Percentiles rank a stretch among this genome's conserved stretches.
Evolutionary conservation across 1,140 invertebrate species (phyloP).

Genomic region (Whitmania pigra): DNA sequence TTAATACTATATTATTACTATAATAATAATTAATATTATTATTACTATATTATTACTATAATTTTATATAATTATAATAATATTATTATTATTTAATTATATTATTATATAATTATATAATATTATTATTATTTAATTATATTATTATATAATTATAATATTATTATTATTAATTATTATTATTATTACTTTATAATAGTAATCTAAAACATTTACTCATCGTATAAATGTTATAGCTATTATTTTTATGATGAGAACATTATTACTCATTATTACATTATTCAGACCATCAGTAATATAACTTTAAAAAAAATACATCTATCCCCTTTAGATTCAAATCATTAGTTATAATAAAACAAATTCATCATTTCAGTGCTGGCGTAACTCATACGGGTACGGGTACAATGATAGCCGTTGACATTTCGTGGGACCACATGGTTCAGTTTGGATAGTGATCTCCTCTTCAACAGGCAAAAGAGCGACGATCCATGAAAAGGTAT

Average conservation of each 20-base stretch:
- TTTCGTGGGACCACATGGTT: constrained; percentile 78
- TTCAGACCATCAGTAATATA: background rate
- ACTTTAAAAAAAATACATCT: background rate
- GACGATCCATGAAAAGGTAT: too few relatives aligned
- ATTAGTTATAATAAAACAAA: background rate
- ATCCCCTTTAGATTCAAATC: background rate
- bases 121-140: too few relatives aligned
- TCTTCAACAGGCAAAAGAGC: too few relatives aligned
- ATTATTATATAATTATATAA: too few relatives aligned
- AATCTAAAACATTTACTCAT: background rate
- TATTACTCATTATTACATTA: background rate
- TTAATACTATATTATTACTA: too few relatives aligned
- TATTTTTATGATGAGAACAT: background rate
- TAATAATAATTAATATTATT: too few relatives aligned
- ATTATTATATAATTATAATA: too few relatives aligned
- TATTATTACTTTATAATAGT: background rate
- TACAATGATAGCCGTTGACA: constrained; percentile 83
- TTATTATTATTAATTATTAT: too few relatives aligned
- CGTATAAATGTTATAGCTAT: background rate
- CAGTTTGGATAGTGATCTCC: too few relatives aligned
- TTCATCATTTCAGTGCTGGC: constrained; percentile 64
- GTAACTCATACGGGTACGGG: constrained; percentile 95
- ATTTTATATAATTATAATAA: too few relatives aligned
- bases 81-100: too few relatives aligned
- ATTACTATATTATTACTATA: too few relatives aligned